Base-by-base conservation (phyloP, 2,888 invertebrate genomes). In the Cenopis cana region DNA sequence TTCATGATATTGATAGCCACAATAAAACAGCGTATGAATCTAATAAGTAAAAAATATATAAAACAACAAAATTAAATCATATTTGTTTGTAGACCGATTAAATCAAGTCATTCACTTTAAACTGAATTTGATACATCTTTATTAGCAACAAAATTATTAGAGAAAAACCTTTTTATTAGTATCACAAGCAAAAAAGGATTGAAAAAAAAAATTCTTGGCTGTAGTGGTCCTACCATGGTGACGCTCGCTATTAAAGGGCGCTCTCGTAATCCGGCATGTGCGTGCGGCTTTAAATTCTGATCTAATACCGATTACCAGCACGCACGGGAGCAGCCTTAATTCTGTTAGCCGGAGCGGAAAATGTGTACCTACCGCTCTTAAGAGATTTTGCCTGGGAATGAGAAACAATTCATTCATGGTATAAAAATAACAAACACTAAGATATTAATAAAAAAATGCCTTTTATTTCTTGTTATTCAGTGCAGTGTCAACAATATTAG, bases 281-380 rank as follows among this genome's bases (percentile, higher is more conserved):
- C 82, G 88, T 83, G 83, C 77, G 88, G 91, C 86, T 90, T 91
- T 89, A 89, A 90, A 89, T 85, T 89, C 85, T 88, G 90, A 92
- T 91, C 87, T 89, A 87, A 90, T 90, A 85, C 82, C 86, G 91
- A 93, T 93, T 92, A 91, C 81, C 74, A 74, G 82, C 90, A 90
- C 89, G 89, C 87, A 87, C 79, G 75, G 76, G 72, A 66, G 68
- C 59, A 64, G 70, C 74, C 68, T 64, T 71, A 70, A 74, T 72
- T 68, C 67, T 61, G 71, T 71, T 67, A 71, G 56, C 60, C 67
- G 61, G 70, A 17, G 36, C 66, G 66, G 71, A 67, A 71, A 71
- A 55, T 56, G 66, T 49, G 66, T 49, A 57, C 57, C 2, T 29
- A 59, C n/a, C 24, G 55, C 61, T 49, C 52, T 70, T 70, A 46